phyloP scores from a whole-genome alignment of 1,140 invertebrate genomes.

The Drosophila parabipectinata region DNA sequence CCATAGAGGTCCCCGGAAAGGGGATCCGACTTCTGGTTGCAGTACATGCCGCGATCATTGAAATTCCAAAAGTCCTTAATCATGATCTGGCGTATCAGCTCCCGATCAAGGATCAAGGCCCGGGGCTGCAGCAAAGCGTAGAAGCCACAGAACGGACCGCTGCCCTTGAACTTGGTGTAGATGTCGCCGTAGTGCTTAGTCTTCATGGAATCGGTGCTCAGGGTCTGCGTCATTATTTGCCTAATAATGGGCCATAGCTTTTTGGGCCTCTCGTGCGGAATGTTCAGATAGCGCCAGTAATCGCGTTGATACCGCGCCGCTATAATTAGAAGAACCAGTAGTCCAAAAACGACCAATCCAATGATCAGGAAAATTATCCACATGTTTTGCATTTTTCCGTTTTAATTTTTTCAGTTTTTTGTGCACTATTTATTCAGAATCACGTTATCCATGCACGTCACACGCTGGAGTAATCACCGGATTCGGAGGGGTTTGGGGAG shows the following conservation, averaged over 20 bases:
- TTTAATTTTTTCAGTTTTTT: neutral
- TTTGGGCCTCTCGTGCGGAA: conserved; percentile 74
- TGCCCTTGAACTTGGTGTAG: conserved; percentile 72
- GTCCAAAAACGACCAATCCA: conserved; percentile 58
- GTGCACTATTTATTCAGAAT: conserved; percentile 12
- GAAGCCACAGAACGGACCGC: conserved; percentile 78
- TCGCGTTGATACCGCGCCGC: conserved; percentile 73
- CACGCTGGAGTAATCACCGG: conserved; percentile 15
- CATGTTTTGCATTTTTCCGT: conserved; percentile 54
- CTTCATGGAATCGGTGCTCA: conserved; percentile 65
- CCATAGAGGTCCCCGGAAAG: conserved; percentile 85
- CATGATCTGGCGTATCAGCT: conserved; percentile 86
- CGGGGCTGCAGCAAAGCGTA: conserved; percentile 72
- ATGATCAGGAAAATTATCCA: conserved; percentile 71
- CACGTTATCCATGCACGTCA: conserved; percentile 16
- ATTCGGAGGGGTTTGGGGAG: neutral
- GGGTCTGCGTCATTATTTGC: conserved; percentile 57
- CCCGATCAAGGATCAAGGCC: conserved; percentile 84
- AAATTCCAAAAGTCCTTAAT: conserved; percentile 87
- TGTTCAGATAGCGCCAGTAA: conserved; percentile 73
- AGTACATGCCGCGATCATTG: conserved; percentile 85
- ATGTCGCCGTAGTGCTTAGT: conserved; percentile 58
- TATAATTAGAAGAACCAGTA: conserved; percentile 58
- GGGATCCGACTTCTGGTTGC: conserved; percentile 85
- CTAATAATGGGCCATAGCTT: conserved; percentile 66